A percentile compares a stretch with the other conserved stretches of the same genome.
Evolutionary conservation across 2,797 vertebrate genomes (phyloP).

Genomic region (Nannoperca obscura): DNA sequence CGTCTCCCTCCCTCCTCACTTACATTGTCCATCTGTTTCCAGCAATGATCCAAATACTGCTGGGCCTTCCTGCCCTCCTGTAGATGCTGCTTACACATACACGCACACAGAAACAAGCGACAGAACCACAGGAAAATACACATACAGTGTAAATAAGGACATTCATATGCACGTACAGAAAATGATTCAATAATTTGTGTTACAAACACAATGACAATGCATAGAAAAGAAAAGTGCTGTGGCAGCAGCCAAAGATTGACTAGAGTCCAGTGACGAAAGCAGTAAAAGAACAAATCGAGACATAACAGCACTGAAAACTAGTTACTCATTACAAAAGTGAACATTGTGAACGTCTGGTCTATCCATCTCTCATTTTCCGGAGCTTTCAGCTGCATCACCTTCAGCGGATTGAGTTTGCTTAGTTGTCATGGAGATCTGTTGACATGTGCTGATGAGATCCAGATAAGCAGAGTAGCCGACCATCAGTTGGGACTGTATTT

Average conservation of each 20-base stretch:
- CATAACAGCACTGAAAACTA: background rate
- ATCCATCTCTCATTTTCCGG: no score
- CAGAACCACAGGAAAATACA: constrained; percentile 39
- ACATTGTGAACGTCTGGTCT: background rate
- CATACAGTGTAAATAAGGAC: constrained; percentile 25
- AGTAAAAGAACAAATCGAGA: constrained; percentile 25
- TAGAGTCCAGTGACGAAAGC: constrained; percentile 23
- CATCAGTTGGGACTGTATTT: background rate
- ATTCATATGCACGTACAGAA: constrained; percentile 23
- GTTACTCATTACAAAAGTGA: constrained; percentile 18
- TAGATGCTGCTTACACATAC: constrained; percentile 89
- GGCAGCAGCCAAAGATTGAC: constrained; percentile 10
- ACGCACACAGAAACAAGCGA: constrained; percentile 2
- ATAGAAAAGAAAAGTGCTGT: constrained; percentile 27
- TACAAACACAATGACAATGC: constrained; percentile 16
- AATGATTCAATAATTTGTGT: constrained; percentile 6
- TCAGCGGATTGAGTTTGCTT: background rate
- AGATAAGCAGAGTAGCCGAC: background rate
- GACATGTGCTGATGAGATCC: background rate
- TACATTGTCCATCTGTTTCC: constrained; percentile 99
- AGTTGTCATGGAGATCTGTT: background rate
- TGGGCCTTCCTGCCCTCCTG: constrained; percentile 98
- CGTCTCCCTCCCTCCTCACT: constrained; percentile 74
- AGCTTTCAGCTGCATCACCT: background rate
- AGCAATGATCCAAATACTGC: constrained; percentile 96